Evolutionary conservation across 2,888 invertebrate species (phyloP).

Genomic region (Ypsolopha scabrella): DNA sequence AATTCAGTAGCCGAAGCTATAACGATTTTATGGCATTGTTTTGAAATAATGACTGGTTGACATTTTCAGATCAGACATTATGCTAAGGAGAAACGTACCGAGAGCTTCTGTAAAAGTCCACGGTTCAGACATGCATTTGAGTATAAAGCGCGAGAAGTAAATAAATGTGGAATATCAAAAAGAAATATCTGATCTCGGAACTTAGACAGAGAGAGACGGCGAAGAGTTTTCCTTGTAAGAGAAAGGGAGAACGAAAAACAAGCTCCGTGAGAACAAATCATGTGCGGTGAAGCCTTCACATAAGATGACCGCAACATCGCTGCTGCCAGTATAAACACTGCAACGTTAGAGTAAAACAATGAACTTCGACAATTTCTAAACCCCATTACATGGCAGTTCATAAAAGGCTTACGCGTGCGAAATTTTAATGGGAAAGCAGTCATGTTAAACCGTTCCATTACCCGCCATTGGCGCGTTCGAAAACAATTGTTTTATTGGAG

Average conservation of each 20-base stretch:
- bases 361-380: neutral
- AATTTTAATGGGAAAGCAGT: slow-evolving; percentile 3
- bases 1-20: too few species aligned
- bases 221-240: slow-evolving; percentile 17
- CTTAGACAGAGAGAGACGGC: slow-evolving; percentile 25
- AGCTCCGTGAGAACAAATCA: slow-evolving; percentile 52
- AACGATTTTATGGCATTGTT: too few species aligned
- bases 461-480: slow-evolving; percentile 7
- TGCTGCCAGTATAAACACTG: slow-evolving; percentile 22
- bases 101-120: too few species aligned
- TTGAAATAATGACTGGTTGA: too few species aligned
- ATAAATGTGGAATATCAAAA: slow-evolving; percentile 22
- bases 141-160: slow-evolving; percentile 12
- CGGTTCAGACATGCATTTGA: neutral
- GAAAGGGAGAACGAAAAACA: slow-evolving; percentile 34
- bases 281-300: slow-evolving; percentile 34
- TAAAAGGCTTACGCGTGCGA: slow-evolving; percentile 1
- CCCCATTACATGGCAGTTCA: neutral
- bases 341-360: slow-evolving; percentile 3
- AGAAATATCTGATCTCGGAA: slow-evolving; percentile 21
- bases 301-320: slow-evolving; percentile 30
- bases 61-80: neutral
- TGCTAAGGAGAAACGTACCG: neutral
- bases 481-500: slow-evolving; percentile 5
- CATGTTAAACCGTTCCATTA: slow-evolving; percentile 3